Conservation (phyloP, 2,797 vertebrate species). For the Oryzias sinensis region DNA sequence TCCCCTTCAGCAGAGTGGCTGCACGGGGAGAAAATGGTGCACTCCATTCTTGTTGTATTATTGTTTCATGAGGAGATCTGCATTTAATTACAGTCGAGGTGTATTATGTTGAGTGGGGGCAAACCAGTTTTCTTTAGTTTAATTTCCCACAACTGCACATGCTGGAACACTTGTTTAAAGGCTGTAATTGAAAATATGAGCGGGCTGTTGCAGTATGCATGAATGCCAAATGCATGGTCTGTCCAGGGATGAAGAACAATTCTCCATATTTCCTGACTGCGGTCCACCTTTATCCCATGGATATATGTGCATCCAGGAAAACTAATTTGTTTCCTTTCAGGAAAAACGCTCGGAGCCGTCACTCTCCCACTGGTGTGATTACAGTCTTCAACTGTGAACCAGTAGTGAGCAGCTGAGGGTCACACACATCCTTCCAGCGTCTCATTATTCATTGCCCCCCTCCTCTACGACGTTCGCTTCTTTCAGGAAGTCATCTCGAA, state of each 20-base stretch:
- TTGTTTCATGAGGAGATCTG: slow-evolving; percentile 30
- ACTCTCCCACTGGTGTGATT: slow-evolving; percentile 61
- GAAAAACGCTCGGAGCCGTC: slow-evolving; percentile 41
- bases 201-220: slow-evolving; percentile 10
- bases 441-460: slow-evolving; percentile 79
- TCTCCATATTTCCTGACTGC: slow-evolving; percentile 35
- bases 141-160: slow-evolving; percentile 20
- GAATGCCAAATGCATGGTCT: slow-evolving; percentile 38
- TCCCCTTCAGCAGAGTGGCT: slow-evolving; percentile 31
- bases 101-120: slow-evolving; percentile 4
- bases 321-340: slow-evolving; percentile 55
- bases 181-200: slow-evolving; percentile 20
- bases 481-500: slow-evolving; percentile 77
- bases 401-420: slow-evolving; percentile 58
- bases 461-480: slow-evolving; percentile 70
- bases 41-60: slow-evolving; percentile 19
- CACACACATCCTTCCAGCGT: slow-evolving; percentile 64
- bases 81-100: slow-evolving; percentile 11
- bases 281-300: slow-evolving; percentile 33
- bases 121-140: no score
- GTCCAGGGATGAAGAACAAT: slow-evolving; percentile 34
- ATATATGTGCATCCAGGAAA: slow-evolving; percentile 47
- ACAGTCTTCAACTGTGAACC: slow-evolving; percentile 70
- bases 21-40: slow-evolving; percentile 21
- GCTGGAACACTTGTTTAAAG: slow-evolving; percentile 23